Conservation (phyloP, 2,797 vertebrate species). For the Chromobotia macracanthus region DNA sequence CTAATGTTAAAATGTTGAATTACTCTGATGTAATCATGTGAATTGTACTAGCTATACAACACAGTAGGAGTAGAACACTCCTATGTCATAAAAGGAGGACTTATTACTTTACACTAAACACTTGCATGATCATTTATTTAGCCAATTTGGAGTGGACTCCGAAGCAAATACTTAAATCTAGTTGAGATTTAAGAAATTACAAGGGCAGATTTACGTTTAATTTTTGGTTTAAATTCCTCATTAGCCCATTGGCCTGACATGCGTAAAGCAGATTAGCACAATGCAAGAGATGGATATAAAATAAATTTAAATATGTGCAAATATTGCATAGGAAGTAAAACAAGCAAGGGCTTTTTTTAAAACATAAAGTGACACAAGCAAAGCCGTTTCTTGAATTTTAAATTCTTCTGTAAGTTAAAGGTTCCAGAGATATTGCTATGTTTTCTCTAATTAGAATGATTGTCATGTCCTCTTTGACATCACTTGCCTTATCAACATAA, state of each 20-base stretch:
- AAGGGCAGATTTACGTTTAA: conserved; percentile 14
- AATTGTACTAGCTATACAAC: neutral
- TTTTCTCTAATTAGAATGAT: conserved; percentile 30
- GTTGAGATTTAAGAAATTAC: neutral
- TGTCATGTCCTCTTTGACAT: conserved; percentile 39
- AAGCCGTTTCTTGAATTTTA: neutral
- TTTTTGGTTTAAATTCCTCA: neutral
- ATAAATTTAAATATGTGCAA: neutral
- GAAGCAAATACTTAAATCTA: conserved; percentile 3
- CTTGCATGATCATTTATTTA: neutral
- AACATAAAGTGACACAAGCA: neutral
- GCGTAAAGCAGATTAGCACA: conserved; percentile 1
- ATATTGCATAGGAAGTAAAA: neutral
- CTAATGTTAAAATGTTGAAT: neutral
- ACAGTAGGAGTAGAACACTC: neutral
- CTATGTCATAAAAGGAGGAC: neutral
- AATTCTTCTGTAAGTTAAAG: conserved; percentile 17
- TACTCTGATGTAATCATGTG: neutral
- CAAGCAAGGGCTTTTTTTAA: neutral
- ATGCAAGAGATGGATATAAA: neutral
- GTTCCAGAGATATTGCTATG: conserved; percentile 29
- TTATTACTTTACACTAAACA: neutral
- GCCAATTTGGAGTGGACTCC: neutral
- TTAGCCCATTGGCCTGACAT: conserved; percentile 21
- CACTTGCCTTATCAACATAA: conserved; percentile 32